phyloP scores from a whole-genome alignment of 1,140 invertebrate genomes.

The Adelges cooleyi region DNA sequence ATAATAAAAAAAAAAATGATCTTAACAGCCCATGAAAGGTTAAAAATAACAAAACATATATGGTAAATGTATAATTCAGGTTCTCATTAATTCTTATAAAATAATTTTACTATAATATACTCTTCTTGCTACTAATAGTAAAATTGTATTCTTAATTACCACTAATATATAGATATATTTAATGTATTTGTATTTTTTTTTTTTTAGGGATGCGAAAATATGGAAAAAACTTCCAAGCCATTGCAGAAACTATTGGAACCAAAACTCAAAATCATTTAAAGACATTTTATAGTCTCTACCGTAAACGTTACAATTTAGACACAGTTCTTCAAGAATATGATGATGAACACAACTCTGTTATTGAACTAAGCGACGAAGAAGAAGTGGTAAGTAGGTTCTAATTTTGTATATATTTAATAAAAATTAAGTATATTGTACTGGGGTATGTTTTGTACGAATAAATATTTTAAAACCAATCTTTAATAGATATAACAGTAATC shows the following conservation, averaged over 20 bases:
- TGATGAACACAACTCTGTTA: slow-evolving; percentile 52
- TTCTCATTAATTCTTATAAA: too few species aligned
- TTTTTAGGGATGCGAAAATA: slow-evolving; percentile 66
- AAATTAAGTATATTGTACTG: too few species aligned
- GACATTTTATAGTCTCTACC: slow-evolving; percentile 81
- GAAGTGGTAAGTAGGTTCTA: slow-evolving; percentile 1
- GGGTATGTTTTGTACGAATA: too few species aligned
- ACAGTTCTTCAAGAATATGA: slow-evolving; percentile 80
- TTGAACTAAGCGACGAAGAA: slow-evolving; percentile 25
- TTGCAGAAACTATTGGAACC: slow-evolving; percentile 87
- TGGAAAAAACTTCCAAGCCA: slow-evolving; percentile 90
- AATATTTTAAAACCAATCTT: too few species aligned
- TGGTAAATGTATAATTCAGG: too few species aligned
- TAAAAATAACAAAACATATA: too few species aligned
- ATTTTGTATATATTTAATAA: too few species aligned
- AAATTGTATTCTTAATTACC: neutral
- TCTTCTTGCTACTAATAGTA: too few species aligned
- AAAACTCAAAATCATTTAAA: slow-evolving; percentile 87
- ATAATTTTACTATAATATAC: too few species aligned
- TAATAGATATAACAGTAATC: too few species aligned
- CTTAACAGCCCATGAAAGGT: too few species aligned
- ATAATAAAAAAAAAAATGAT: too few species aligned
- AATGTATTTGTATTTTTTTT: neutral
- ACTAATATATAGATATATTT: neutral
- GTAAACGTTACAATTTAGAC: slow-evolving; percentile 81